These are phyloP conservation scores for Adelphocoris suturalis DNA, from an alignment of 2,888 invertebrate species.

Conservation along the genomic window DNA sequence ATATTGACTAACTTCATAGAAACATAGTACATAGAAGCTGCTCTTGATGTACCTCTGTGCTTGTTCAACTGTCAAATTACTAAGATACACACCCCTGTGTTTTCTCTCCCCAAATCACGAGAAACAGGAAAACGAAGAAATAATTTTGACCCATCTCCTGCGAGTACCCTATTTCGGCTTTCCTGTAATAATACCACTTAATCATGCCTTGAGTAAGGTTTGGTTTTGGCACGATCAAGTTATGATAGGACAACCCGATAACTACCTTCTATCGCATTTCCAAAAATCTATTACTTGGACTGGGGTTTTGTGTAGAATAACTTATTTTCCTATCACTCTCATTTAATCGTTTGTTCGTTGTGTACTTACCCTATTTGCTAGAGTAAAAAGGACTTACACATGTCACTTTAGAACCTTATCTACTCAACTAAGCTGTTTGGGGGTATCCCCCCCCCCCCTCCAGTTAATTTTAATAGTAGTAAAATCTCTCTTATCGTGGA, in stretches of 20 bases:
- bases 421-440: too few species aligned
- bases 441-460: too few species aligned
- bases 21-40: too few species aligned
- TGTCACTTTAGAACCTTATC: too few species aligned
- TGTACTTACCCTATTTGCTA: not conserved
- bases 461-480: too few species aligned
- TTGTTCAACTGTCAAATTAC: not conserved
- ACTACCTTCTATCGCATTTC: not conserved
- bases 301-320: not conserved
- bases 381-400: too few species aligned
- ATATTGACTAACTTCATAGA: too few species aligned
- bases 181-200: too few species aligned
- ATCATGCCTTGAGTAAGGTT: not conserved
- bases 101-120: not conserved
- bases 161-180: too few species aligned
- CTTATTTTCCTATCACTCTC: not conserved
- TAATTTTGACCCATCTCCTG: not conserved
- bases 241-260: not conserved
- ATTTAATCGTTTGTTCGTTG: not conserved
- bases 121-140: not conserved
- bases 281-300: not conserved
- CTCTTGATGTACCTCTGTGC: too few species aligned
- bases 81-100: not conserved
- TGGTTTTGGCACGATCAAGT: not conserved
- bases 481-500: too few species aligned